phyloP scores from a whole-genome alignment of 2,888 invertebrate genomes.

The Laothoe populi region DNA sequence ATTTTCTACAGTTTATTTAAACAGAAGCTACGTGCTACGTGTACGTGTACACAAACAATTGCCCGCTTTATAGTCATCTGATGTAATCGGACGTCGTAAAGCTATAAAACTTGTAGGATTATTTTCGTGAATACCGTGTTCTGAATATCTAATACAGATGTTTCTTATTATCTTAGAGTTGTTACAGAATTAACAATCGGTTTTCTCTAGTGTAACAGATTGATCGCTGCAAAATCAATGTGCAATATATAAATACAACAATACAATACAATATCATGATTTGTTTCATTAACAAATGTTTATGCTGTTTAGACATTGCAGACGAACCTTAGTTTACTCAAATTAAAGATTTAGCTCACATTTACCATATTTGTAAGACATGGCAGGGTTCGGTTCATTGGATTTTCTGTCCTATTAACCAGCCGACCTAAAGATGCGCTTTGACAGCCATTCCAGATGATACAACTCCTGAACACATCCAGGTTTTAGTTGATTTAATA shows the following conservation, averaged over 20 bases:
- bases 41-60: conserved; percentile 5
- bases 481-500: conserved; percentile 49
- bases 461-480: conserved; percentile 51
- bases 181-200: conserved; percentile 10
- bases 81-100: conserved; percentile 23
- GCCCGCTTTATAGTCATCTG: conserved; percentile 21
- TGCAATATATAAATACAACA: neutral
- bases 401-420: conserved; percentile 69
- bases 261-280: no score
- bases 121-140: conserved; percentile 9
- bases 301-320: neutral
- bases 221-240: neutral
- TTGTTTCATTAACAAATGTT: neutral
- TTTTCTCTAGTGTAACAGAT: conserved; percentile 13
- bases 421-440: conserved; percentile 56
- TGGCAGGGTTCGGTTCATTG: conserved; percentile 54
- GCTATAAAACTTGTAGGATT: conserved; percentile 17
- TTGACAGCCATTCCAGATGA: conserved; percentile 48
- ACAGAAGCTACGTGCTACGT: neutral
- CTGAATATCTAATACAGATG: conserved; percentile 15
- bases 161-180: conserved; percentile 9
- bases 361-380: conserved; percentile 11
- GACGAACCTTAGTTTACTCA: neutral
- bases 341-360: conserved; percentile 4
- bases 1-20: neutral